Evolutionary conservation across 1,140 invertebrate species (phyloP).

Genomic region (Lerema accius): DNA sequence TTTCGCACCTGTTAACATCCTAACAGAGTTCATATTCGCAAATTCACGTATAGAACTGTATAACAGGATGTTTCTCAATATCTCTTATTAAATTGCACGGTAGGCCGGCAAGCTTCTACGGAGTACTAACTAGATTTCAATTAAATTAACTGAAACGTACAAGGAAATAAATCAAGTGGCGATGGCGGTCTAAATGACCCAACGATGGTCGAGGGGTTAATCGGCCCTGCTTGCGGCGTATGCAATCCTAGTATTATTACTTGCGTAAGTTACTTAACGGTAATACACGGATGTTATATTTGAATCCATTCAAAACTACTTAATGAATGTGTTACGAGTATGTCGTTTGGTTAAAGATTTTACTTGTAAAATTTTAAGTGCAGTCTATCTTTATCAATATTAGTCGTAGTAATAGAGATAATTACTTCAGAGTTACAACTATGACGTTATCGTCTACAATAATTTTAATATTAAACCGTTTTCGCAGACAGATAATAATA

Average conservation of each 20-base stretch:
- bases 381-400: too few species aligned
- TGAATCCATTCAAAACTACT: too few species aligned
- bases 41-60: too few species aligned
- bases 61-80: conserved; percentile 8
- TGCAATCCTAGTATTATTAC: conserved; percentile 55
- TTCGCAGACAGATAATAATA: too few species aligned
- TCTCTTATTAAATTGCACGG: conserved; percentile 9
- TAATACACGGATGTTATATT: too few species aligned
- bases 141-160: conserved; percentile 31
- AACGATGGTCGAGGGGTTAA: conserved; percentile 47
- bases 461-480: too few species aligned
- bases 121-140: conserved; percentile 18
- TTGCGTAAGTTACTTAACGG: conserved; percentile 33
- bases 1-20: background rate
- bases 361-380: too few species aligned
- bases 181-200: conserved; percentile 26
- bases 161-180: conserved; percentile 29
- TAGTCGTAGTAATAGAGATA: too few species aligned
- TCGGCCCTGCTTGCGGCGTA: conserved; percentile 46
- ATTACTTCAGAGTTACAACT: too few species aligned
- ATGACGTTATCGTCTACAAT: too few species aligned
- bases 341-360: too few species aligned
- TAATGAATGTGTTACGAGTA: too few species aligned
- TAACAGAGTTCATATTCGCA: background rate
- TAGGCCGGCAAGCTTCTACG: conserved; percentile 3